Evolutionary conservation across 2,113 vertebrate genomes (phyloP).

Genomic region (Barbus barbus): DNA sequence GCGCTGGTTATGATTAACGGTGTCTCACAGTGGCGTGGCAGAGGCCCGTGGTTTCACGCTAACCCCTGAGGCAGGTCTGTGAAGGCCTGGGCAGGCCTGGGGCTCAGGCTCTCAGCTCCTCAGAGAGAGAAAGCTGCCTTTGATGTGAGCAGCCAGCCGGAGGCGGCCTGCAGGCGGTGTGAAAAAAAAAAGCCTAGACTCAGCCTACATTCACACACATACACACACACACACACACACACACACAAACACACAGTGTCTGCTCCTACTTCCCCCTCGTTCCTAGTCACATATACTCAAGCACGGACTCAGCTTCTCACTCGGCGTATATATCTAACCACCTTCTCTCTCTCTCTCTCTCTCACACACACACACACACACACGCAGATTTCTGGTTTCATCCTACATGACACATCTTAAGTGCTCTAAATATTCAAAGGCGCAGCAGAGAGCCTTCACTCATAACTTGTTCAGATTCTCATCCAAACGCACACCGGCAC

Average conservation of each 20-base stretch:
- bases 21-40: constrained; percentile 59
- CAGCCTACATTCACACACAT: constrained; percentile 45
- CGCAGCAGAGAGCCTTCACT: constrained; percentile 2
- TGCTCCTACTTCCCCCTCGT: background rate
- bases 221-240: background rate
- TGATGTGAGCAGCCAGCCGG: constrained; percentile 76
- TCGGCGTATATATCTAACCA: background rate
- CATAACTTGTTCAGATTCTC: constrained; percentile 24
- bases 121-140: constrained; percentile 71
- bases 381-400: constrained; percentile 16
- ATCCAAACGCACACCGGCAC: background rate
- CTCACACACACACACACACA: too few relatives aligned
- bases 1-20: constrained; percentile 61
- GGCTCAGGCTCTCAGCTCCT: constrained; percentile 71
- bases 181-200: constrained; percentile 51
- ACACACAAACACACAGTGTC: background rate
- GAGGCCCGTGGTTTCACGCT: constrained; percentile 48
- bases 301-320: background rate
- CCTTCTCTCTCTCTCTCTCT: background rate
- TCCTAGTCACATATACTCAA: constrained; percentile 11
- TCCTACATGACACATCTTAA: constrained; percentile 44
- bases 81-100: constrained; percentile 68
- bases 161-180: constrained; percentile 65
- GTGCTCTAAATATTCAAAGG: constrained; percentile 46
- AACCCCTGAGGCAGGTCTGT: constrained; percentile 69